Evolutionary conservation across 2,888 invertebrate species (phyloP), one percentile per base, ranked within the genome.

Genomic region (Troglohyphantes excavatus): DNA sequence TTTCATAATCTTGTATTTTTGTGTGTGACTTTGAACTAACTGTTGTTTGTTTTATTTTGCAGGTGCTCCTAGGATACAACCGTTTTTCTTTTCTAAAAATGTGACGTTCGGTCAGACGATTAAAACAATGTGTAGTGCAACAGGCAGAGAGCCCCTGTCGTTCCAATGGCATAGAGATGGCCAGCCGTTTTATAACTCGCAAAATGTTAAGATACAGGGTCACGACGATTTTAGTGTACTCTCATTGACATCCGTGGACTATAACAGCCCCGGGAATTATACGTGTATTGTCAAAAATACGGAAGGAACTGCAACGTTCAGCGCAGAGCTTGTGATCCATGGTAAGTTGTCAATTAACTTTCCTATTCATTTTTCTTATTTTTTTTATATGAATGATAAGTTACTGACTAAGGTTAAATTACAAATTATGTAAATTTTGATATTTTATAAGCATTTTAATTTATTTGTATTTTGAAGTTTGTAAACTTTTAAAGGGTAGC

Each of bases 151-250:
- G 23, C 91, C 91, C 11, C 39, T 91, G 21, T 86, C 91, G 19
- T 91, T 91, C 67, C 72, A 90, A 46, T 91, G 91, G 91, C 76
- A 88, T 13, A 91, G 91, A 90, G 90, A 91, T 68, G 91, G 91
- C 21, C 79, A 85, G 73, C 90, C 82, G 9, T 17, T 89, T 23
- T 76, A 84, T 5, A 86, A 86, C 59, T 65, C 90, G 19, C 76
- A 83, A 63, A 75, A 82, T 43, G 11, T 78, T 46, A 87, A 86
- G 76, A 82, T 90, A 63, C 82, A 87, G 33, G 82, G 2, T 7
- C 90, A 90, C 61, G 86, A 90, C 23, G 90, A 90, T 59, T 90
- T 83, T 73, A 87, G 86, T 87, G 76, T 90, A 13, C 39, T 90
- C 0, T 73, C 86, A 2, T 70, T 90, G n/a, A 65, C 33, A 19